Evolutionary conservation across 2,888 invertebrate genomes (phyloP).

Genomic region (Carabus problematicus): DNA sequence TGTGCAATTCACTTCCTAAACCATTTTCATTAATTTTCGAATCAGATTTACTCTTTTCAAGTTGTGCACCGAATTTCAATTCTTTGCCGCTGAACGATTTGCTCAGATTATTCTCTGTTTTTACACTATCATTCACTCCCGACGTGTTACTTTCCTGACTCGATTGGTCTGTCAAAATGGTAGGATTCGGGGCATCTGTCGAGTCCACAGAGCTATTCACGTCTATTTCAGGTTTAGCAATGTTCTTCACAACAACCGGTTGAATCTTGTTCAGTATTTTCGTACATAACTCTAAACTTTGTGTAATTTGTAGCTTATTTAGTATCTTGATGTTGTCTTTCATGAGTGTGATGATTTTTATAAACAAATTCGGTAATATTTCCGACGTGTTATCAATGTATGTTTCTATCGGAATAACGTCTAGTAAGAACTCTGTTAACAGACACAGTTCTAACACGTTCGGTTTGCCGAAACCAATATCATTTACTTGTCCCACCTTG

Average conservation of each 20-base stretch:
- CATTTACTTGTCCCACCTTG: constrained; percentile 53
- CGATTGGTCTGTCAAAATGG: constrained; percentile 37
- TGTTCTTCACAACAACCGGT: constrained; percentile 63
- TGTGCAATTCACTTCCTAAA: constrained; percentile 57
- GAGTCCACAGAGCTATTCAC: constrained; percentile 44
- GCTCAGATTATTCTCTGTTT: constrained; percentile 32
- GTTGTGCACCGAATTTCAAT: constrained; percentile 54
- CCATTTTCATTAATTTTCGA: constrained; percentile 66
- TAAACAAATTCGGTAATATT: constrained; percentile 78
- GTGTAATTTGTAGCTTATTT: constrained; percentile 68
- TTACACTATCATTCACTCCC: constrained; percentile 12
- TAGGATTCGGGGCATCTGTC: constrained; percentile 48
- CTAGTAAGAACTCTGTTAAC: constrained; percentile 76
- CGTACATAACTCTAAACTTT: constrained; percentile 71
- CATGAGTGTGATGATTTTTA: constrained; percentile 69
- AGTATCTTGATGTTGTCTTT: constrained; percentile 65
- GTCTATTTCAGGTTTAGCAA: constrained; percentile 46
- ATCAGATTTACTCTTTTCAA: constrained; percentile 73
- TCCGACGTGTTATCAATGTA: constrained; percentile 79
- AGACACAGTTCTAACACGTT: constrained; percentile 73
- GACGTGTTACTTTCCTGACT: constrained; percentile 28
- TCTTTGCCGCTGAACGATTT: constrained; percentile 43
- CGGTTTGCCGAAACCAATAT: constrained; percentile 71
- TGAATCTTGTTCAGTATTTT: constrained; percentile 79
- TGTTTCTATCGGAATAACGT: constrained; percentile 77